Evolutionary conservation across 37 sponge, comb jelly and placozoan genomes (phyloP).

Genomic region (Halisarca cf. caerulea): DNA sequence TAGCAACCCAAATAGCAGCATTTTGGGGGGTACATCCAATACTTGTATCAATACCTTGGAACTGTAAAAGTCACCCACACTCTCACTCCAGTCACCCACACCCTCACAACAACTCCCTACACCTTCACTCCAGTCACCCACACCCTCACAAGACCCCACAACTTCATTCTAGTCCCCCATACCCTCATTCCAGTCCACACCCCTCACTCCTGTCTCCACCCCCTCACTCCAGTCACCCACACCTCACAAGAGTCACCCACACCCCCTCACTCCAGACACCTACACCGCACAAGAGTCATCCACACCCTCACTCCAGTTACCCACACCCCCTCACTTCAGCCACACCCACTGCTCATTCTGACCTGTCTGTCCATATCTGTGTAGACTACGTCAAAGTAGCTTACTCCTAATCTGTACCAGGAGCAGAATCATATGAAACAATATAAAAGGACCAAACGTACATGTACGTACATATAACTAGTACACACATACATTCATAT

Average conservation of each 20-base stretch:
- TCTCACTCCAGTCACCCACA: neutral
- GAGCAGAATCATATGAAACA: too few relatives aligned
- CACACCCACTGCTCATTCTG: neutral
- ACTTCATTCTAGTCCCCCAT: neutral
- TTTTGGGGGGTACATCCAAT: too few relatives aligned
- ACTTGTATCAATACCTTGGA: too few relatives aligned
- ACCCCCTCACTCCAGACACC: too few relatives aligned
- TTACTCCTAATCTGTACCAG: constrained; percentile 22
- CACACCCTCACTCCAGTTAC: neutral
- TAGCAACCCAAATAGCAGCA: too few relatives aligned
- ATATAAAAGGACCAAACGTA: too few relatives aligned
- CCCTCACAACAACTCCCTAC: too few relatives aligned
- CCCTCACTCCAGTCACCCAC: neutral
- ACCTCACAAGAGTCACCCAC: neutral
- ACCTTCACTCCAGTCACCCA: neutral
- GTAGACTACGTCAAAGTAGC: constrained; percentile 4
- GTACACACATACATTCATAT: too few relatives aligned
- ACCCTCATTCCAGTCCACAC: neutral
- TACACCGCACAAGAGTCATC: too few relatives aligned
- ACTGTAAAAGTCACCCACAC: too few relatives aligned
- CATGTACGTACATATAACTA: too few relatives aligned
- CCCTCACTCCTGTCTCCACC: neutral
- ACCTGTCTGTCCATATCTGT: constrained; percentile 7
- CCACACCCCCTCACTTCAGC: neutral
- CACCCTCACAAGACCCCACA: neutral